A percentile compares a stretch with the other conserved stretches of the same genome.
These are phyloP conservation scores for Pyrrhosoma nymphula DNA, from an alignment of 2,888 invertebrate genomes.

Conservation along the genomic window DNA sequence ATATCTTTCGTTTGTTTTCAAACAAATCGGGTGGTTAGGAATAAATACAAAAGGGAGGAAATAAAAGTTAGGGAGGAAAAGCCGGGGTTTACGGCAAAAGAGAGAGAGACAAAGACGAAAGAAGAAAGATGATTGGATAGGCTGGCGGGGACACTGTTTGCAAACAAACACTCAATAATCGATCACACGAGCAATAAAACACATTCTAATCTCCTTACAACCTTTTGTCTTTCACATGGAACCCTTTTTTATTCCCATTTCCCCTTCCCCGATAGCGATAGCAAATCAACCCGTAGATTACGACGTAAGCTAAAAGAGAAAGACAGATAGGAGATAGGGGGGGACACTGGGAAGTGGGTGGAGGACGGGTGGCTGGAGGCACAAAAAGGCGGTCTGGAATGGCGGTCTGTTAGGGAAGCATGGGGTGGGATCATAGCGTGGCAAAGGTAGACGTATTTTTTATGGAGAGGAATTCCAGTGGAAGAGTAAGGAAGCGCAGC, in stretches of 20 bases:
- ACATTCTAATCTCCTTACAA: constrained; percentile 13
- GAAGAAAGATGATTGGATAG: neutral
- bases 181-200: constrained; percentile 41
- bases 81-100: too few species aligned
- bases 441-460: neutral
- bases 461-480: neutral
- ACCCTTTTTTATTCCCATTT: neutral
- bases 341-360: neutral
- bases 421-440: neutral
- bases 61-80: neutral
- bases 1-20: neutral
- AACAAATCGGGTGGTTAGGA: neutral
- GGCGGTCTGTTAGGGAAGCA: neutral
- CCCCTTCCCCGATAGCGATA: neutral
- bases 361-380: neutral
- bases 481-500: neutral
- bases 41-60: neutral
- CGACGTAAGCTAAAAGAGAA: neutral
- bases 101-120: neutral
- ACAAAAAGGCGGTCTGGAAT: neutral
- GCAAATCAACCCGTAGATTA: neutral
- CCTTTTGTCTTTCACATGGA: neutral
- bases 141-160: neutral
- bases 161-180: constrained; percentile 40
- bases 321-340: neutral